These are phyloP conservation scores for Pollenia griseotomentosa DNA, from an alignment of 2,888 invertebrate genomes.

Conservation along the genomic window DNA sequence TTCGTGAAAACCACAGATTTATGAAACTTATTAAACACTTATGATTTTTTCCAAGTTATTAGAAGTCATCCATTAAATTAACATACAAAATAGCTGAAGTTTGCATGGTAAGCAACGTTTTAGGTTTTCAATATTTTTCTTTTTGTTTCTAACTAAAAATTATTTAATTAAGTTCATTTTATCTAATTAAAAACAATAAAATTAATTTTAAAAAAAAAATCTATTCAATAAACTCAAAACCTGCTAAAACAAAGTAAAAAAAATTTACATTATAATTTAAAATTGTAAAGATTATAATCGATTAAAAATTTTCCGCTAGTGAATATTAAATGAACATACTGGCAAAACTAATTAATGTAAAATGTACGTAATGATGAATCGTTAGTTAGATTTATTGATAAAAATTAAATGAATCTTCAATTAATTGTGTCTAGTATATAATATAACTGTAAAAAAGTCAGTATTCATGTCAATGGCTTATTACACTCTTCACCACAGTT, in stretches of 20 bases:
- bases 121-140: too few relatives aligned
- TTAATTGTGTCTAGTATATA: neutral
- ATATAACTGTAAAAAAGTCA: neutral
- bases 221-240: neutral
- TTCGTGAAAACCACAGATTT: too few relatives aligned
- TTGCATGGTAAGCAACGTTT: too few relatives aligned
- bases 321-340: neutral
- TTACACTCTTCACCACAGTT: too few relatives aligned
- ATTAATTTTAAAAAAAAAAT: neutral
- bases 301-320: neutral
- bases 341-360: constrained; percentile 2
- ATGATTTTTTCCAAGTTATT: too few relatives aligned
- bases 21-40: too few relatives aligned
- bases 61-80: too few relatives aligned
- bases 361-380: neutral
- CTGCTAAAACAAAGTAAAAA: too few relatives aligned
- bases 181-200: constrained; percentile 38
- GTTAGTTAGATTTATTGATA: neutral
- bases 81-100: too few relatives aligned
- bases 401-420: neutral
- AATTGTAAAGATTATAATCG: neutral
- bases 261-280: neutral
- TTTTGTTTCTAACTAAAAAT: neutral
- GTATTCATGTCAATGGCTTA: too few relatives aligned
- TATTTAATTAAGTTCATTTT: constrained; percentile 24